These are phyloP conservation scores for Pasiphila rectangulata DNA, from an alignment of 2,888 invertebrate species.

Conservation along the genomic window DNA sequence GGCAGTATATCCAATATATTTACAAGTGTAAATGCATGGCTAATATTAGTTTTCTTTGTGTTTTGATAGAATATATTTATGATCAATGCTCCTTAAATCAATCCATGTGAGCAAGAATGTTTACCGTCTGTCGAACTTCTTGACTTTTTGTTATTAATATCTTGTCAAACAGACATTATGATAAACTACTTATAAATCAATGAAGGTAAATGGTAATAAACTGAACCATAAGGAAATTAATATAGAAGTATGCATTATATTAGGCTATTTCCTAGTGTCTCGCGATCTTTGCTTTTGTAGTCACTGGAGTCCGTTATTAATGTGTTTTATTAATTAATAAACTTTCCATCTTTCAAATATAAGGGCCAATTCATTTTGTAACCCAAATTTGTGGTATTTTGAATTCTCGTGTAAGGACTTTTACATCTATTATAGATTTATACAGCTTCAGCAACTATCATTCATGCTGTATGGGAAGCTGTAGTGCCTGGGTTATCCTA, in stretches of 20 bases:
- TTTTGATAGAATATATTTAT: not conserved
- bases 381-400: slow-evolving; percentile 35
- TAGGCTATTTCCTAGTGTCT: slow-evolving; percentile 17
- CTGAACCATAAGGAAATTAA: not conserved
- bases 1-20: too few species aligned
- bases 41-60: not conserved
- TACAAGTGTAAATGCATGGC: too few species aligned
- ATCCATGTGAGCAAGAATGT: not conserved
- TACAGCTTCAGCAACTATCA: too few species aligned
- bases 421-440: too few species aligned
- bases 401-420: too few species aligned
- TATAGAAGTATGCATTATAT: not conserved
- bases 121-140: slow-evolving; percentile 1
- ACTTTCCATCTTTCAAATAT: too few species aligned
- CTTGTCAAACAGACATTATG: slow-evolving; percentile 1
- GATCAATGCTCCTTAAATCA: not conserved
- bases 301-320: slow-evolving; percentile 25
- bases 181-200: slow-evolving; percentile 5
- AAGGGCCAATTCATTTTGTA: too few species aligned
- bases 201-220: not conserved
- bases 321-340: slow-evolving; percentile 35
- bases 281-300: slow-evolving; percentile 19
- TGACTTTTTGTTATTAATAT: slow-evolving; percentile 3
- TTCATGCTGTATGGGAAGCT: too few species aligned
- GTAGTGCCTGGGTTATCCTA: too few species aligned